Percentiles rank a stretch among this genome's conserved stretches.
Conservation (phyloP, 2,888 invertebrate genomes). For the Diabrotica balteata region DNA sequence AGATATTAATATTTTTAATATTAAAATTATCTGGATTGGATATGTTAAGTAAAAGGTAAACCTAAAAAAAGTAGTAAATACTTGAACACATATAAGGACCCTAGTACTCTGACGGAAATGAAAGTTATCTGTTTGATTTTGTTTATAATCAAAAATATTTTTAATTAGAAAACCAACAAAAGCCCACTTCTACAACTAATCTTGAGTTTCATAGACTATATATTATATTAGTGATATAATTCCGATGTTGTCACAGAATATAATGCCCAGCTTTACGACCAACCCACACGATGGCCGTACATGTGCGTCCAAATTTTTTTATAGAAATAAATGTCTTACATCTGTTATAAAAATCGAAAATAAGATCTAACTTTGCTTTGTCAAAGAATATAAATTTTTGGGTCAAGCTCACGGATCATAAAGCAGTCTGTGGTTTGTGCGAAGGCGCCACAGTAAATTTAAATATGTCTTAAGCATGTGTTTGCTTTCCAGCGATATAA, state of each 20-base stretch:
- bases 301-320: neutral
- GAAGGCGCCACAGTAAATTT: conserved; percentile 40
- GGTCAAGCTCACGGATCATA: conserved; percentile 20
- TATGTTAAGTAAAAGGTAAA: too few relatives aligned
- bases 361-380: neutral
- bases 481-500: conserved; percentile 33
- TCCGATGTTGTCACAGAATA: neutral
- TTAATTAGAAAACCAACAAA: too few relatives aligned
- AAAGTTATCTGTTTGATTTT: too few relatives aligned
- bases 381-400: conserved; percentile 2
- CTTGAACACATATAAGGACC: too few relatives aligned
- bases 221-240: too few relatives aligned
- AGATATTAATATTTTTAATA: too few relatives aligned
- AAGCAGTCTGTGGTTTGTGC: conserved; percentile 24
- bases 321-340: conserved; percentile 4
- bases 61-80: too few relatives aligned
- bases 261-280: neutral
- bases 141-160: too few relatives aligned
- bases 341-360: conserved; percentile 5
- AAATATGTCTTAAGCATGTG: conserved; percentile 39
- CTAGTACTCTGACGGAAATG: too few relatives aligned
- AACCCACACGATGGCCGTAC: conserved; percentile 1
- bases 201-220: too few relatives aligned
- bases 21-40: too few relatives aligned
- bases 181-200: too few relatives aligned